Base-by-base conservation (phyloP, 2,888 invertebrate species). In the Caprella mutica region DNA sequence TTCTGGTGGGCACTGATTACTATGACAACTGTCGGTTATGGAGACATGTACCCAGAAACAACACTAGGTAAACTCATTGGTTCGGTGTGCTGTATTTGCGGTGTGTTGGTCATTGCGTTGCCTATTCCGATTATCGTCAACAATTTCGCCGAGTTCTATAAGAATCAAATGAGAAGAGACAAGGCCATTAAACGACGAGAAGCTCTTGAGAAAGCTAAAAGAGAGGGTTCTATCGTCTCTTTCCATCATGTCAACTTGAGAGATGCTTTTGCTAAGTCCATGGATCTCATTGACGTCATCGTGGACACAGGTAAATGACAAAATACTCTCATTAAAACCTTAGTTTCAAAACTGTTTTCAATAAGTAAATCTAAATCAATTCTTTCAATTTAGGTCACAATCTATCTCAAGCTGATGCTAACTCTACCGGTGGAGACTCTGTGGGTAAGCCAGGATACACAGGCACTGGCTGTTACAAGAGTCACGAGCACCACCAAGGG, bases 71-170 rank as follows among this genome's bases (percentile, higher is more conserved):
- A 96, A 81, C 84, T 97, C 79, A 96, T 98, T 80, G 98, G 97
- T 81, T 90, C 92, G 81, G 92, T 96, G 80, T 97, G 97, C 85
- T 97, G 96, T 84, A 92, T 98, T 80, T 97, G 96, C 84, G 98
- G 98, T 80, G 97, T 98, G 78, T 84, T 98, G 85, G 97, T 97
- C 82, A 92, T 98, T 84, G 97, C 97, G 81, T 87, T 98, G 81
- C 97, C 98, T 83, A 97, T 98, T 84, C 97, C 98, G 78, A 97
- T 98, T 83, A 97, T 98, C 80, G 98, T 98, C 81, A 96, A 96
- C 85, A 97, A 97, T 84, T 97, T 97, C 82, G 94, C 96, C 80
- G 96, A 96, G 84, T 97, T 96, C 83, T 97, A 97, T 83, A 96
- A 96, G 82, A 96, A 96, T 77, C 96, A 96, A 84, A 94, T 96